Evolutionary conservation across 2,888 invertebrate genomes (phyloP).

Genomic region (Petrolisthes cinctipes): DNA sequence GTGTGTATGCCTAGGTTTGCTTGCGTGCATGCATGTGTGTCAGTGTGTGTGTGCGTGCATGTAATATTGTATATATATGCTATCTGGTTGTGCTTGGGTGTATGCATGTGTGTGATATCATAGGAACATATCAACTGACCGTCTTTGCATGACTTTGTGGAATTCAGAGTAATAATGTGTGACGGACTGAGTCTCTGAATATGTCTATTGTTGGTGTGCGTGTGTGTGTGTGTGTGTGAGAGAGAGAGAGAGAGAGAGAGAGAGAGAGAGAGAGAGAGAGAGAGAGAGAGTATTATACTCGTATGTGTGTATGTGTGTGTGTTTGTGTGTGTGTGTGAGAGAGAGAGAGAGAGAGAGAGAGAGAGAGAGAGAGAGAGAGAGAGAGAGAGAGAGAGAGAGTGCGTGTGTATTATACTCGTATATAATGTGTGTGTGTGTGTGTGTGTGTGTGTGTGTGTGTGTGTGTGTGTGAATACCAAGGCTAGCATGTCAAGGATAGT

Average conservation of each 20-base stretch:
- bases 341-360: neutral
- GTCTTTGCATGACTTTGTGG: too few relatives aligned
- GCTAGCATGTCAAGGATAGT: too few relatives aligned
- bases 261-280: neutral
- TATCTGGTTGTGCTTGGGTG: too few relatives aligned
- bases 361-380: neutral
- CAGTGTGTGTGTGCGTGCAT: conserved; percentile 12
- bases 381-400: neutral
- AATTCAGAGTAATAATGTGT: too few relatives aligned
- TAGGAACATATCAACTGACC: too few relatives aligned
- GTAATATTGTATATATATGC: neutral
- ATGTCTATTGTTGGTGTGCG: neutral
- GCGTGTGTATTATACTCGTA: neutral
- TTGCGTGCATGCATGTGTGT: neutral
- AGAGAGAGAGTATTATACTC: neutral
- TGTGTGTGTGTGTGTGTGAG: conserved; percentile 29
- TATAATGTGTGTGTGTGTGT: too few relatives aligned
- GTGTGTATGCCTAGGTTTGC: conserved; percentile 4
- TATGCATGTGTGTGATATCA: too few relatives aligned
- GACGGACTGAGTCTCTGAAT: too few relatives aligned
- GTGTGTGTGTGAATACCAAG: neutral
- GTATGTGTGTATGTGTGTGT: neutral
- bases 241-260: neutral
- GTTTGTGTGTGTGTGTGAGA: neutral
- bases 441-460: conserved; percentile 1